Percentiles rank a stretch among this genome's conserved stretches.
Evolutionary conservation across 2,888 invertebrate genomes (phyloP).

Genomic region (Archaeoteleia sp.): DNA sequence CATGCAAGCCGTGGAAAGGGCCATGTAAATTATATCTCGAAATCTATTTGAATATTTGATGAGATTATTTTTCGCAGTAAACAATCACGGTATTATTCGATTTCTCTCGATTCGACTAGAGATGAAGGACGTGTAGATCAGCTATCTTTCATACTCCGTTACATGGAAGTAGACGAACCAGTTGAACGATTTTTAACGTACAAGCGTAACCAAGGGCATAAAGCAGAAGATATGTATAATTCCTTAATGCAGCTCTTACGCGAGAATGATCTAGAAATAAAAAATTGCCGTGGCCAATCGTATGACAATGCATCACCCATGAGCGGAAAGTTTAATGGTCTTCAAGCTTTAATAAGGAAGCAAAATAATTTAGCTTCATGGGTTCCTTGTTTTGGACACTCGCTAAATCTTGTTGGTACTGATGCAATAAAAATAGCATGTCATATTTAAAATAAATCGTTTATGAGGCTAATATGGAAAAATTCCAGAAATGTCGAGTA

Average conservation of each 20-base stretch:
- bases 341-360: slow-evolving; percentile 16
- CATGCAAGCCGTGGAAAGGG: not conserved
- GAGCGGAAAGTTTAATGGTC: slow-evolving; percentile 35
- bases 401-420: slow-evolving; percentile 22
- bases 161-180: slow-evolving; percentile 14
- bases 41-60: slow-evolving; percentile 9
- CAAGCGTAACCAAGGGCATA: slow-evolving; percentile 7
- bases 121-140: slow-evolving; percentile 40
- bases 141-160: slow-evolving; percentile 24
- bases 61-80: slow-evolving; percentile 18
- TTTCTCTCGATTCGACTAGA: too few relatives aligned
- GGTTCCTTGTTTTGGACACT: slow-evolving; percentile 29
- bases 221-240: slow-evolving; percentile 14
- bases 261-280: slow-evolving; percentile 34
- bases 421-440: too few relatives aligned
- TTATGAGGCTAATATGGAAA: too few relatives aligned
- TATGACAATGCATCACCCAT: slow-evolving; percentile 49
- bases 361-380: slow-evolving; percentile 27
- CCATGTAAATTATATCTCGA: not conserved
- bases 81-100: slow-evolving; percentile 23
- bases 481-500: too few relatives aligned
- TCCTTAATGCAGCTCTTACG: slow-evolving; percentile 28
- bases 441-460: too few relatives aligned
- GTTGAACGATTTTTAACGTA: slow-evolving; percentile 26
- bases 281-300: slow-evolving; percentile 45